Evolutionary conservation across 1,140 invertebrate genomes (phyloP), one percentile per base, ranked within the genome.

Genomic region (Philotrypesis tridentata): DNA sequence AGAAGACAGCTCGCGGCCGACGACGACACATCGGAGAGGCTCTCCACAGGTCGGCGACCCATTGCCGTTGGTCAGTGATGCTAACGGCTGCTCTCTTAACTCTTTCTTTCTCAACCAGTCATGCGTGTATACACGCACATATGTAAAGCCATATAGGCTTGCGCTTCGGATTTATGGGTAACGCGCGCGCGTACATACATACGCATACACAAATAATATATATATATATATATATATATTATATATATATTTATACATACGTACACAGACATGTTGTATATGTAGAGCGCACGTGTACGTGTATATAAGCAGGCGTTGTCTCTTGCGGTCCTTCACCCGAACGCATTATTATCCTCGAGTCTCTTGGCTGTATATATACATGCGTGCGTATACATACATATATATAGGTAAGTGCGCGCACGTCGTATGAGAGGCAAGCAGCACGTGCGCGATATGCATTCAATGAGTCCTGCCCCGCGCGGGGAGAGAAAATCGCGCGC

Each of bases 51-150:
- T 91, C 89, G 86, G 68, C 87, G 89, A 91, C 89, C 89, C 87
- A 85, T 92, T 91, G 91, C 86, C 86, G 87, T 87, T 92, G 91
- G 90, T 91, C 89, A 91, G 89, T 91, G 88, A 91, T 85, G 88
- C 88, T 90, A 90, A 90, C 89, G 90, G 89, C 87, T 88, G 85
- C 29, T 60, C 21, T 74, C 40, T 63, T 55, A 48, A 31, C 27
- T 74, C 37, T 74, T 74, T 73, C 33, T 80, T 55, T 55, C 23
- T 67, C 27, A 11, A 11, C 21, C 68, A 33, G 68, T 70, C 33
- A 29, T 70, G 68, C 31, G n/a, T 29, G 68, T 17, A 70, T 70
- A 31, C 27, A 29, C 23, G 27, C 63, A 23, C 21, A 23, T 67
- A 31, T 31, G 63, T 55, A 55, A 55, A 67, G 63, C 25, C 25